Evolutionary conservation across 2,888 invertebrate species (phyloP).

Genomic region (Crossocerus cetratus): DNA sequence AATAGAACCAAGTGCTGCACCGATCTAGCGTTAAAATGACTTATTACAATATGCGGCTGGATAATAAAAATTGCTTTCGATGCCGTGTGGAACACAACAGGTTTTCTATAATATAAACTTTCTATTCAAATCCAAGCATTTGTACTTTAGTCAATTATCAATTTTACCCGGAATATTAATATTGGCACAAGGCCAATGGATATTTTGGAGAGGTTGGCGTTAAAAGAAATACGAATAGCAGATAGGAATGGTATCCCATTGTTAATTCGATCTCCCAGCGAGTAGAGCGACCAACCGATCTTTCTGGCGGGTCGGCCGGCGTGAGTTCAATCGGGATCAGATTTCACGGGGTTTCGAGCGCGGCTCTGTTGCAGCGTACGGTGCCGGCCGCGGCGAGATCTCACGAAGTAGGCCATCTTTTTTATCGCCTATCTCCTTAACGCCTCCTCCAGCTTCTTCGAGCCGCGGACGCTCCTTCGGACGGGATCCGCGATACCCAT

Average conservation of each 20-base stretch:
- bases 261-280: background rate
- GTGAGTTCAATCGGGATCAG: constrained; percentile 50
- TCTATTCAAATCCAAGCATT: no score
- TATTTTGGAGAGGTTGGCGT: no score
- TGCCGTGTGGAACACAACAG: no score
- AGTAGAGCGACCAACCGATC: constrained; percentile 49
- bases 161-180: background rate
- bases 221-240: no score
- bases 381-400: constrained; percentile 9
- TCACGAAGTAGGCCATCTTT: constrained; percentile 51
- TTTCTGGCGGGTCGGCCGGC: constrained; percentile 20
- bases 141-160: no score
- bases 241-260: constrained; percentile 8
- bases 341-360: constrained; percentile 39
- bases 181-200: background rate
- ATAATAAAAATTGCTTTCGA: background rate
- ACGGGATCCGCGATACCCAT: constrained; percentile 23
- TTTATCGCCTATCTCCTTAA: constrained; percentile 52
- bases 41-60: background rate
- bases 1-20: no score
- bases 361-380: constrained; percentile 20
- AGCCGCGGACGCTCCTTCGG: constrained; percentile 1
- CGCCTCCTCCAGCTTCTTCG: constrained; percentile 13
- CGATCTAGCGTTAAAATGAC: no score
- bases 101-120: no score